Base-by-base conservation (phyloP, 2,113 vertebrate species). In the Chlorodrepanis virens region DNA sequence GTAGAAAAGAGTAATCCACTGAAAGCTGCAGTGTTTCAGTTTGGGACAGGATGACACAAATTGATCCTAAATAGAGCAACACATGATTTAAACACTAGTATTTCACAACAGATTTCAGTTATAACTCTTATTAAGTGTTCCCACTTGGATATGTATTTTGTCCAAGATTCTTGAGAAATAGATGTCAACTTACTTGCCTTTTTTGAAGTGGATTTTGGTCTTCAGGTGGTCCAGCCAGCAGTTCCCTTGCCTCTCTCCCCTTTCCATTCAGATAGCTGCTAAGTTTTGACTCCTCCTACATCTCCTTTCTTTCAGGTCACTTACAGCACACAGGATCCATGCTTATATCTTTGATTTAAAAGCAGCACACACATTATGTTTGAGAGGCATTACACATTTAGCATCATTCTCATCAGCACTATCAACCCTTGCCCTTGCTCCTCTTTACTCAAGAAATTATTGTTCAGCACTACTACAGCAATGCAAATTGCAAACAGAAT, bases 141-240 rank as follows among this genome's bases (percentile, higher is more conserved):
- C 40, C 14, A 75, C 65, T 59, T 53, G 21, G 39, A 87, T 61
- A 71, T 28, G 37, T 24, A 56, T 15, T 72, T 72, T 42, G 44
- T 87, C 28, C 11, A 33, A 85, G 28, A 61, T 8, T 2, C 23
- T 25, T 45, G 24, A 95, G 52, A 96, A 94, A 91, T 11, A 76
- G 64, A 80, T 47, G 31, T 39, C 39, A 24, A 61, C 61, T 78
- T 67, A 71, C 29, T 88, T 39, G 40, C 47, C 68, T 64, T n/a
- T 84, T 96, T 18, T 82, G 24, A 88, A 90, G 50, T n/a, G 71
- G 89, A 93, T 84, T 78, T 78, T 87, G 17, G 15, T 39, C 61
- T 92, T 80, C 22, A 81, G 16, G 37, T 70, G 78, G n/a, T 93
- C 47, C 89, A 67, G 22, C 65, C 74, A 95, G 67, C 63, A 96